Evolutionary conservation across 1,140 invertebrate species (phyloP), one percentile per base, ranked within the genome.

Genomic region (Frieseomelitta varia): DNA sequence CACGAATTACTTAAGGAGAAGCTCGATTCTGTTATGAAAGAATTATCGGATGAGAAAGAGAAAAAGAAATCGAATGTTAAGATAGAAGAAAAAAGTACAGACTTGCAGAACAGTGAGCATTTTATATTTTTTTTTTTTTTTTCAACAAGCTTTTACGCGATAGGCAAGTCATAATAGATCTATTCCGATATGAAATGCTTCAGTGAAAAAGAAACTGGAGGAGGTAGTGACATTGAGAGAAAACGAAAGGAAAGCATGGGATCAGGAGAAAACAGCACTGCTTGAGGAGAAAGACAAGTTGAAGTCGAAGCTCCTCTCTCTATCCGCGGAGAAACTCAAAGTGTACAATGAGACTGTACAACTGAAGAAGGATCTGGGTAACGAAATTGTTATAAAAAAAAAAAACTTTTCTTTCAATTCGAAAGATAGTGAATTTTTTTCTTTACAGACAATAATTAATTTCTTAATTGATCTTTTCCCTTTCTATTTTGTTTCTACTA

Each of bases 231-330:
- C 85, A 71, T 96, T 96, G 91, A 91, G 96, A 34, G 96, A 96
- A 87, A 82, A 91, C 47, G 96, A 96, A 73, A 92, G 92, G 83
- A 94, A 94, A 79, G 80, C 88, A 27, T 95, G 94, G 93, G 92
- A 96, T 69, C 93, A 95, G 71, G 94, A 96, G 65, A 96, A 97
- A 92, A 92, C 91, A 65, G 96, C 95, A 87, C 92, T 97, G 63
- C 94, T 95, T 75, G 95, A 96, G 78, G 93, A 96, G 88, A 96
- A 96, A 90, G 94, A 95, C 81, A 95, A 96, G 89, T 93, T 96
- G 81, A 96, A 95, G 71, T 91, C 92, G 93, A 97, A 91, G 95
- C 96, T 95, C 24, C 88, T 95, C 55, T 92, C 92, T 21, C 56
- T 95, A 14, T 93, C 93, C 0, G 92, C 93, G 1, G 94, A 95